phyloP scores from a whole-genome alignment of 2,888 invertebrate species.

The Seira musarum region DNA sequence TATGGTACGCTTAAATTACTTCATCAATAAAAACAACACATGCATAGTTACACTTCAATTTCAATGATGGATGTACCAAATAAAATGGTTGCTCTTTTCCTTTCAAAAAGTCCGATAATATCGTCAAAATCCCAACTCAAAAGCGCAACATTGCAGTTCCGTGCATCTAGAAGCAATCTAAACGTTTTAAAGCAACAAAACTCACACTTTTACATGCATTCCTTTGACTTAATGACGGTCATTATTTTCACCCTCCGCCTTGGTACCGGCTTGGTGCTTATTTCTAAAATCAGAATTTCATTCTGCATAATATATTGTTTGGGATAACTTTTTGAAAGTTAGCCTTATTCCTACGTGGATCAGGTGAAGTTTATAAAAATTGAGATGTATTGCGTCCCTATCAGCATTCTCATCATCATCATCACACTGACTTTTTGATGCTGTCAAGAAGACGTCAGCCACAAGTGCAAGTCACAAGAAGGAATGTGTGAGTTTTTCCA shows the following conservation, averaged over 20 bases:
- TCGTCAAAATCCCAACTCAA: not conserved
- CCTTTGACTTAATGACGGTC: not conserved
- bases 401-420: not conserved
- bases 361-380: slow-evolving; percentile 12
- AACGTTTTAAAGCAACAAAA: too few relatives aligned
- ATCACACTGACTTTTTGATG: not conserved
- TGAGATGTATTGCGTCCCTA: slow-evolving; percentile 26
- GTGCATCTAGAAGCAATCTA: not conserved
- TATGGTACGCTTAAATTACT: slow-evolving; percentile 35
- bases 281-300: not conserved
- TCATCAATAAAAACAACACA: slow-evolving; percentile 19
- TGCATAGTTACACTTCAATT: slow-evolving; percentile 25
- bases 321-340: not conserved
- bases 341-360: not conserved
- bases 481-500: not conserved
- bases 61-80: slow-evolving; percentile 6
- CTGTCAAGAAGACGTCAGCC: slow-evolving; percentile 17
- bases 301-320: not conserved
- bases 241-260: not conserved
- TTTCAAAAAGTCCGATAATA: not conserved
- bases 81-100: not conserved
- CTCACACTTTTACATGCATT: slow-evolving; percentile 14
- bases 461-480: slow-evolving; percentile 6
- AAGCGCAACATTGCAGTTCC: not conserved
- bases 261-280: not conserved